Evolutionary conservation across 2,888 invertebrate species (phyloP), one percentile per base, ranked within the genome.

Genomic region (Sminthurinus aureus): DNA sequence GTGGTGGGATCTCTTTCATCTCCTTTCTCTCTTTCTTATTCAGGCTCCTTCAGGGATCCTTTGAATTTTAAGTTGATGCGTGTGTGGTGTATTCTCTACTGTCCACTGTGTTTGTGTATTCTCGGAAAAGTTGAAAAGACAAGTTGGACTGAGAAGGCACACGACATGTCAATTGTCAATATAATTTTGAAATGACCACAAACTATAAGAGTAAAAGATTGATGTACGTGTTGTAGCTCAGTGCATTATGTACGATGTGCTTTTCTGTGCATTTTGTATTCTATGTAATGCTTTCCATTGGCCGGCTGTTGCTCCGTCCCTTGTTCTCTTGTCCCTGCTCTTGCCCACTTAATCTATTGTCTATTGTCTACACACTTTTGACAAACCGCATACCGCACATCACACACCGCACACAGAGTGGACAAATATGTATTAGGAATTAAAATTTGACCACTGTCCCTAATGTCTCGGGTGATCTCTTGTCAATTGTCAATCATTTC

Each of bases 91-190:
- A 11, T 67, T 67, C 67, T 20, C n/a, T n/a, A n/a, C n/a, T n/a
- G n/a, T n/a, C n/a, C n/a, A n/a, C n/a, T n/a, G n/a, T n/a, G 38
- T 38, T 38, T 38, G 38, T 38, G 38, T 38, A 38, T 38, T 38
- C 38, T 38, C 38, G 38, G 38, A 20, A n/a, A 67, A 67, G 22
- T n/a, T 67, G 20, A 22, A 67, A 24, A 38, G 66, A 66, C 38
- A 38, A 38, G 6, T 38, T 38, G 38, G 6, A 38, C 38, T 4
- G 64, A 24, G 77, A 38, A 38, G 79, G 79, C 79, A 79, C 79
- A 79, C 79, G 79, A 69, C 79, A 66, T 78, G 24, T 66, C 78
- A 78, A 78, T 78, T 71, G 51, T 69, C 20, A 20, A 50, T 20
- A 15, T n/a, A 15, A 13, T 24, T 20, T 1, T 15, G 22, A 20